Evolutionary conservation across 2,113 vertebrate genomes (phyloP), one percentile per base, ranked within the genome.

Genomic region (Paradoxurus hermaphroditus): DNA sequence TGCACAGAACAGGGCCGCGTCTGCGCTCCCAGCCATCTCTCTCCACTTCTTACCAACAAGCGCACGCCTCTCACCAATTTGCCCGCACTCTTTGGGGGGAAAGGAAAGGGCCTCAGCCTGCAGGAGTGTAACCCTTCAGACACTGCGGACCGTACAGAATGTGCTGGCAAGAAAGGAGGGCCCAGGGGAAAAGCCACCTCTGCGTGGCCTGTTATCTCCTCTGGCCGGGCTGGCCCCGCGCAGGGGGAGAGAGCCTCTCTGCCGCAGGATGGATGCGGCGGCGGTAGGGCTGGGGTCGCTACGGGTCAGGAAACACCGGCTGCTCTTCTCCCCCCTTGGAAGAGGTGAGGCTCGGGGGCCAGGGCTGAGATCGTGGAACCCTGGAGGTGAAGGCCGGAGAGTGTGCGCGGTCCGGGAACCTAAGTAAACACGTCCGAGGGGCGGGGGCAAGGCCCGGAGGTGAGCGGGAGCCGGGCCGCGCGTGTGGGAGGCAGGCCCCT

Each of bases 141-240:
- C 41, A 5, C 21, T 0, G 36, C 16, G 75, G 81, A 51, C 67
- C 21, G 86, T 23, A 75, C 49, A 31, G 65, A 94, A 21, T 25
- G 75, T 27, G 53, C 49, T 68, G 27, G 56, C 83, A 65, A 51
- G 46, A 51, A 90, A 49, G 29, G 56, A 53, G 10, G 36, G 53
- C 12, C 10, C 49, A 16, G 2, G 29, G 34, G n/a, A n/a, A 53
- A 77, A 63, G 72, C 19, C 31, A 19, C n/a, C 44, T 2, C 5
- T 16, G 29, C 67, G 0, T 1, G 41, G 41, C 12, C 13, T 2
- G 31, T 7, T 7, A 23, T 36, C 39, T 62, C 59, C 14, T 31
- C 16, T 1, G 39, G 29, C 12, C 7, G 36, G 29, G 49, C 7
- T 2, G 4, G n/a, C 8, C 2, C 31, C 3, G 53, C 39, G 31